These are phyloP conservation scores for Nemopilema nomurai DNA, from an alignment of 30 jellyfish, hydroid and myxozoan species.

Conservation along the genomic window DNA sequence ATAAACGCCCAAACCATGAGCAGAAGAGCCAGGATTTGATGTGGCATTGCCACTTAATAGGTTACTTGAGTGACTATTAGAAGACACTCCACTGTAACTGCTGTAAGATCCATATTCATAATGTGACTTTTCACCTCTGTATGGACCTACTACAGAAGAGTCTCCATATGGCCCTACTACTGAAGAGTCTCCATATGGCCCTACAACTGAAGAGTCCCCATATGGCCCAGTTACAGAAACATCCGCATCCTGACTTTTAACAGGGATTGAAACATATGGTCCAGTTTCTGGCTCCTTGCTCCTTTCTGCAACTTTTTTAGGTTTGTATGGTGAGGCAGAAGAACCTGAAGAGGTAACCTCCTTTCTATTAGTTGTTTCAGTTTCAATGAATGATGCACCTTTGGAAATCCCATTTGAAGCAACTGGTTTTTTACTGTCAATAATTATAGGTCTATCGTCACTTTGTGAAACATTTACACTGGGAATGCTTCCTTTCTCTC, in stretches of 20 bases:
- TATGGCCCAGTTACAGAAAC: constrained; percentile 18
- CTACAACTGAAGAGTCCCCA: constrained; percentile 4
- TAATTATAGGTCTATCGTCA: neutral
- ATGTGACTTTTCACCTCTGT: neutral
- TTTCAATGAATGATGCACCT: too few relatives aligned
- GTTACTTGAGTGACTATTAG: neutral
- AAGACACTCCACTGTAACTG: too few relatives aligned
- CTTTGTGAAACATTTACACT: neutral
- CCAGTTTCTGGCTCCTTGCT: neutral
- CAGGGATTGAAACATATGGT: constrained; percentile 7
- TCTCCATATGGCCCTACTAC: constrained; percentile 22
- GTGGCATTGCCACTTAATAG: neutral
- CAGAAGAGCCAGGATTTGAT: neutral
- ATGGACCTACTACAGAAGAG: constrained; percentile 34
- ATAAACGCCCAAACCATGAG: neutral
- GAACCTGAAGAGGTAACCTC: neutral
- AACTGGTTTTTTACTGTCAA: neutral
- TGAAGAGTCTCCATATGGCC: too few relatives aligned
- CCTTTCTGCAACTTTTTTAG: neutral
- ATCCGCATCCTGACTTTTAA: neutral
- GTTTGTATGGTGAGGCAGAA: neutral
- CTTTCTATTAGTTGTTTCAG: neutral
- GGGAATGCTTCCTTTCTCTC: neutral
- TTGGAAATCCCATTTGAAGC: too few relatives aligned
- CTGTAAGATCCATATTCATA: constrained; percentile 32